Conservation (phyloP, 2,888 invertebrate genomes). For the Bellardia pandia region DNA sequence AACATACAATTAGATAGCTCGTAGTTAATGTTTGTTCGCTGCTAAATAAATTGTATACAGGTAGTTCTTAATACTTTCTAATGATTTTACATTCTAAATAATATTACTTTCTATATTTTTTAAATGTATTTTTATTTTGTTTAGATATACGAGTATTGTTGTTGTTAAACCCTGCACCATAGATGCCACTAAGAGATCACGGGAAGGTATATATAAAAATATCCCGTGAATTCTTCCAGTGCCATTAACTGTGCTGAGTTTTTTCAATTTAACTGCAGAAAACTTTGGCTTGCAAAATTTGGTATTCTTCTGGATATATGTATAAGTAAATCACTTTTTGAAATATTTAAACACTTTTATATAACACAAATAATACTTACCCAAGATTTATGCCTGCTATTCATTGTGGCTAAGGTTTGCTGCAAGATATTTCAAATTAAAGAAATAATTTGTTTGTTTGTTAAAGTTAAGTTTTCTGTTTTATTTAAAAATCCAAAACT, state of each 20-base stretch:
- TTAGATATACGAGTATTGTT: slow-evolving; percentile 42
- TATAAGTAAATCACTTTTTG: slow-evolving; percentile 16
- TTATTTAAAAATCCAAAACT: no score
- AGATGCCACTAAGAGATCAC: slow-evolving; percentile 86
- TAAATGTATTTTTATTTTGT: not conserved
- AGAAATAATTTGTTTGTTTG: not conserved
- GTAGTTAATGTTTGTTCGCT: not conserved
- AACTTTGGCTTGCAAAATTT: not conserved
- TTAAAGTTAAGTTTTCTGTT: not conserved
- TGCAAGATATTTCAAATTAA: slow-evolving; percentile 1
- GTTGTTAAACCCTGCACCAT: slow-evolving; percentile 82
- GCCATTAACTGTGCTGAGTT: slow-evolving; percentile 86
- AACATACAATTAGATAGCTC: slow-evolving; percentile 2
- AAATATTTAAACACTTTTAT: slow-evolving; percentile 21
- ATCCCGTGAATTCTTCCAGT: slow-evolving; percentile 89
- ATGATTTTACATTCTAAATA: not conserved
- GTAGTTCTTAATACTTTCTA: not conserved
- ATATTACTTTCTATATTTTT: not conserved
- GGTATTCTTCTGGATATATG: not conserved
- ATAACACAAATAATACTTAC: slow-evolving; percentile 44
- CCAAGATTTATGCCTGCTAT: not conserved
- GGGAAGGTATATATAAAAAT: slow-evolving; percentile 83
- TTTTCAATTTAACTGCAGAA: not conserved
- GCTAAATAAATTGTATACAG: not conserved
- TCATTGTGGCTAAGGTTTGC: not conserved